Base-by-base conservation (phyloP, 2,797 vertebrate genomes). In the Dipus sagitta region DNA sequence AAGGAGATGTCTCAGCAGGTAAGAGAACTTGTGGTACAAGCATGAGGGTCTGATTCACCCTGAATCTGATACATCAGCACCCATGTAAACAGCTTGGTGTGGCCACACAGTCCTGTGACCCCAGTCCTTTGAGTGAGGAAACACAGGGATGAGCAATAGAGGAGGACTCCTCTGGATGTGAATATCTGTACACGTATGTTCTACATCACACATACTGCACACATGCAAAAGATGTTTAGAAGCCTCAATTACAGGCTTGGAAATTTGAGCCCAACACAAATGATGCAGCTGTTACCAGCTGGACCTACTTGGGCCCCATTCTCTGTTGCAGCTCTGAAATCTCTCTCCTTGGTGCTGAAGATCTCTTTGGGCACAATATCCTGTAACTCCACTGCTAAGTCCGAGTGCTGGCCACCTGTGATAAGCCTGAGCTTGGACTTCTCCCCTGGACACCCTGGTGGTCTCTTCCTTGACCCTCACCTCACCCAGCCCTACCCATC, bases 291-390 rank as follows among this genome's bases (percentile, higher is more conserved):
- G 30, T 64, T 24, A 2, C 32, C 20, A 28, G 32, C 26, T n/a
- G 76, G 62, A 38, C 11, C 60, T 58, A 4, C 21, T 10, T 26
- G 14, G 14, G 3, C 9, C 76, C n/a, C 70, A 23, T 12, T 17
- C 14, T 54, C 42, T 12, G 24, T 26, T 47, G 32, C 0, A 30
- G 0, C 9, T 54, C 65, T 76, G 47, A 88, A 88, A 71, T 26
- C 71, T n/a, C 67, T 89, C 85, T 91, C 89, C 67, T 71, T 75
- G 74, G 60, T 82, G 54, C 88, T 95, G 88, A 87, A 87, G 38
- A 47, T 30, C 4, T 14, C 2, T 14, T 38, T 21, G 71, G 32
- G 3, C 20, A 26, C 17, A 58, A 64, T 28, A 21, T 21, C 28
- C 23, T 38, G 38, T 60, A 58, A 58, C 18, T 14, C 24, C 58